Base-by-base conservation (phyloP, 2,113 vertebrate species). In the Dasyprocta punctata region DNA sequence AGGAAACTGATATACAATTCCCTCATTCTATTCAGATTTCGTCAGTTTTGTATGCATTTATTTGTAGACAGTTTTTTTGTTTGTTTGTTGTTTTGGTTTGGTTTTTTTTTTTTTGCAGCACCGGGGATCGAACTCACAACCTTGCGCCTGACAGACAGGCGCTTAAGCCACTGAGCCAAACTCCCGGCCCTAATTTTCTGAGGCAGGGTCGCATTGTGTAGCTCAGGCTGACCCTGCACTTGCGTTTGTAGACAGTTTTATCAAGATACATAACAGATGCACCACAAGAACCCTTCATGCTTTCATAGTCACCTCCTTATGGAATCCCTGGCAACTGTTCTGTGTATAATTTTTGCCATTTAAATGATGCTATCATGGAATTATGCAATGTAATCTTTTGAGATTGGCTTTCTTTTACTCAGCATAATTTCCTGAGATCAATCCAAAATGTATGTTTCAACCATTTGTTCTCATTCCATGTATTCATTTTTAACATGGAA, bases 401-500 rank as follows among this genome's bases (percentile, higher is more conserved):
- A 84, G 30, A 89, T 3, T 71, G 17, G 8, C 7, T 52, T 77
- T 67, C 12, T 52, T 82, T 60, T 38, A 65, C 41, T 89, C 12
- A 65, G 85, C 22, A 24, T 44, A 89, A 86, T 95, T 94, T 61
- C 44, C 38, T 19, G 5, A 71, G 52, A 89, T 88, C 30, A 94
- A 63, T 52, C 33, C 67, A 67, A 97, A 54, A 49, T 82, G 17
- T 71, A 12, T 58, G 13, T 78, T 69, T 36, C 24, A 95, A 77
- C 19, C 22, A 47, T 60, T 69, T 75, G 24, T 86, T 96, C 22
- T 19, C 75, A 87, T 81, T 88, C n/a, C 80, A 36, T 93, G 58
- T n/a, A 63, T 80, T 95, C 7, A 69, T 85, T 92, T 89, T 92
- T 85, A 81, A 90, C 16, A 52, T 69, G n/a, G 10, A 86, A 80